phyloP scores from a whole-genome alignment of 30 jellyfish, hydroid and myxozoan genomes.

The Pseudorhiza aurosa region DNA sequence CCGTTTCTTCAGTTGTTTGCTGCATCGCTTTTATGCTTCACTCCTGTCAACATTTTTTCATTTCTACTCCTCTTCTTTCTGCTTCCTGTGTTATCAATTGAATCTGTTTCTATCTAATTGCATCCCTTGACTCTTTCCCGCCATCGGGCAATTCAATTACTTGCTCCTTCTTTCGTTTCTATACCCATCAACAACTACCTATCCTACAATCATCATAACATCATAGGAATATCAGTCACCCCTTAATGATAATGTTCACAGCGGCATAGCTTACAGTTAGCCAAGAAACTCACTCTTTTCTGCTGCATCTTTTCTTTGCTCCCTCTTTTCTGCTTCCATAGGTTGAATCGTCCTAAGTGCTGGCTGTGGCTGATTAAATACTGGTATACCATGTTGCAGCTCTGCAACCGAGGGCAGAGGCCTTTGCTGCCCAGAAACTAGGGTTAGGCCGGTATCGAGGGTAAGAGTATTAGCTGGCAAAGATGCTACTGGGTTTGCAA shows the following conservation, averaged over 20 bases:
- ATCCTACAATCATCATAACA: too few species aligned
- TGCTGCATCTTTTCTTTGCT: neutral
- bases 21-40: too few species aligned
- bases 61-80: neutral
- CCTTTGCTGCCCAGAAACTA: conserved; percentile 89
- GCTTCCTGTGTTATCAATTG: too few species aligned
- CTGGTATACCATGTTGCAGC: conserved; percentile 64
- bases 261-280: too few species aligned
- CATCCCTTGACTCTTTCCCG: too few species aligned
- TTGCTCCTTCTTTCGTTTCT: too few species aligned
- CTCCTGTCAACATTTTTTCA: neutral
- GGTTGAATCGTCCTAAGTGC: conserved; percentile 63
- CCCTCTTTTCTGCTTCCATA: conserved; percentile 15
- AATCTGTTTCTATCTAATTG: too few species aligned
- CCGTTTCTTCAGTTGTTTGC: neutral
- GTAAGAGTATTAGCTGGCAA: conserved; percentile 51
- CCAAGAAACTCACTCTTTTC: conserved; percentile 25
- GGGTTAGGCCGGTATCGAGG: conserved; percentile 79
- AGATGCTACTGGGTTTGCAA: conserved; percentile 76
- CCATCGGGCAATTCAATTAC: too few species aligned
- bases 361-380: conserved; percentile 60
- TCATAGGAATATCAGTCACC: too few species aligned
- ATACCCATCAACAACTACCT: neutral
- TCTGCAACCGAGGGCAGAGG: conserved; percentile 95
- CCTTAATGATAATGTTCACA: too few species aligned